Evolutionary conservation across 2,888 invertebrate species (phyloP).

Genomic region (Dilophus febrilis): DNA sequence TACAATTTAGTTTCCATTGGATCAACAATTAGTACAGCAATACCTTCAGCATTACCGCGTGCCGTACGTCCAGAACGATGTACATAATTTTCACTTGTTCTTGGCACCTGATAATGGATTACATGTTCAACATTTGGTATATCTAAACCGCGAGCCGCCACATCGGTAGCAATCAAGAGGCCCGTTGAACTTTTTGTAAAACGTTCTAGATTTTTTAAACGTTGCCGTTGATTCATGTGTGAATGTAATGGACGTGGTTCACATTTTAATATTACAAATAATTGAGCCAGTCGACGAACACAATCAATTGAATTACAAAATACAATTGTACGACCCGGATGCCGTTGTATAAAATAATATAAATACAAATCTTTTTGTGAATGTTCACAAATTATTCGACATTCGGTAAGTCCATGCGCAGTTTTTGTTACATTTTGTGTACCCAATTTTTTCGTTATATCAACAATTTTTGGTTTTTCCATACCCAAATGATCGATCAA

Average conservation of each 20-base stretch:
- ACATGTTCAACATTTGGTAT: constrained; percentile 89
- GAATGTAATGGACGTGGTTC: constrained; percentile 66
- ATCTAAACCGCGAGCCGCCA: constrained; percentile 93
- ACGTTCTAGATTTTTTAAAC: constrained; percentile 84
- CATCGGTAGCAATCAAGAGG: constrained; percentile 84
- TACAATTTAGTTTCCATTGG: constrained; percentile 70
- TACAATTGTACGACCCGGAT: constrained; percentile 81
- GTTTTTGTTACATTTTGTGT: constrained; percentile 42
- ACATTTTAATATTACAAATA: constrained; percentile 51
- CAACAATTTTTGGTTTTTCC: constrained; percentile 80
- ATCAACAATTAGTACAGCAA: constrained; percentile 82
- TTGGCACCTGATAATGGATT: constrained; percentile 90
- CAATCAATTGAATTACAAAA: constrained; percentile 92
- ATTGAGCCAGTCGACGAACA: constrained; percentile 58
- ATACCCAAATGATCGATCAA: constrained; percentile 70
- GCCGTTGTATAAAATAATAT: constrained; percentile 71
- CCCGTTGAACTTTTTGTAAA: constrained; percentile 55
- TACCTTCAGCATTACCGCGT: constrained; percentile 70
- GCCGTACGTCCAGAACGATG: constrained; percentile 96
- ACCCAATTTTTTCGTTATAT: constrained; percentile 76
- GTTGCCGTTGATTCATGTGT: constrained; percentile 83
- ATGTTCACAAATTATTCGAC: constrained; percentile 57
- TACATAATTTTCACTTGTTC: constrained; percentile 90
- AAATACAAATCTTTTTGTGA: constrained; percentile 83
- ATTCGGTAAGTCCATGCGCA: constrained; percentile 68